phyloP scores from a whole-genome alignment of 2,888 invertebrate species.

The Xylota sylvarum region DNA sequence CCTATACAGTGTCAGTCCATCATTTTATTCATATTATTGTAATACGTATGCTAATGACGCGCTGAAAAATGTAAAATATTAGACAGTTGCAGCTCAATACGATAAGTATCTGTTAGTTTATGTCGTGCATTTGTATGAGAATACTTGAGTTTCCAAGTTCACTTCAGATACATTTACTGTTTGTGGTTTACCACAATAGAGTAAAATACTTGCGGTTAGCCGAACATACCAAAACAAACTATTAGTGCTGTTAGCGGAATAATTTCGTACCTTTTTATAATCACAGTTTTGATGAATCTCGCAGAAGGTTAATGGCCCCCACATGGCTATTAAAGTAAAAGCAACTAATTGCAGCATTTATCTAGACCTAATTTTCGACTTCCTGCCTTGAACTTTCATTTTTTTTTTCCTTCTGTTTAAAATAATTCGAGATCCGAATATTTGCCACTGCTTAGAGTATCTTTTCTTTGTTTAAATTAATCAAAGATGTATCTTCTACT shows the following conservation, averaged over 20 bases:
- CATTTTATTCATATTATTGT: background rate
- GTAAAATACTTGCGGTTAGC: background rate
- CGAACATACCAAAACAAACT: background rate
- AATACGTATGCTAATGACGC: slow-evolving; percentile 24
- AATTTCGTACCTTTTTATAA: background rate
- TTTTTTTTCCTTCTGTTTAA: background rate
- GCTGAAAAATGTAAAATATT: slow-evolving; percentile 1
- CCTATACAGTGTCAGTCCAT: slow-evolving; percentile 8
- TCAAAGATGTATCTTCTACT: background rate
- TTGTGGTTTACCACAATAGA: background rate
- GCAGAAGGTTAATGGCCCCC: background rate
- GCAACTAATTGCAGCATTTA: background rate
- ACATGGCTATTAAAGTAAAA: background rate
- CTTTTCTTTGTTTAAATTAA: slow-evolving; percentile 5
- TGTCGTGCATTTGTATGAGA: background rate
- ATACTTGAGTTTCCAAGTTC: background rate
- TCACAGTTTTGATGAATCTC: background rate
- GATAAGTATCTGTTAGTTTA: background rate
- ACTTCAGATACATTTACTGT: background rate
- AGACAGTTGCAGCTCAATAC: background rate
- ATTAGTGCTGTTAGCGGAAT: background rate
- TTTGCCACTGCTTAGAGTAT: background rate
- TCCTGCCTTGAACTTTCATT: background rate
- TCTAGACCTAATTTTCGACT: background rate
- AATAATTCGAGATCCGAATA: background rate